Evolutionary conservation across 1,140 invertebrate species (phyloP).

Genomic region (Theocolax elegans): DNA sequence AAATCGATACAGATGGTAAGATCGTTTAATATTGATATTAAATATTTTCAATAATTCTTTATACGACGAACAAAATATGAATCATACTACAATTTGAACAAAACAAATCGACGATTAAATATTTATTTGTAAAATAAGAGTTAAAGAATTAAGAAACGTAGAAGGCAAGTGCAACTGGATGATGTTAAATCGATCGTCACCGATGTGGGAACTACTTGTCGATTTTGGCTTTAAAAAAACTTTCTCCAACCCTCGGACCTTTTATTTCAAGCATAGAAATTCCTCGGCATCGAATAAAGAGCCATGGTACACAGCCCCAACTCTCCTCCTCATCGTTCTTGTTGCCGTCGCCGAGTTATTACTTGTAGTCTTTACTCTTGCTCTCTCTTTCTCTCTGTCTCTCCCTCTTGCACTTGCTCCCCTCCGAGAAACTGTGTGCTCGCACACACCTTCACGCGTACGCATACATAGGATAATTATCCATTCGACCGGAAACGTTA

Average conservation of each 20-base stretch:
- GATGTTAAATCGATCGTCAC: conserved; percentile 38
- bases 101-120: too few relatives aligned
- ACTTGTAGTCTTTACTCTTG: too few relatives aligned
- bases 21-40: too few relatives aligned
- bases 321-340: not conserved
- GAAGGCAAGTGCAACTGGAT: too few relatives aligned
- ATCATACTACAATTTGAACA: too few relatives aligned
- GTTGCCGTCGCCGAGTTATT: conserved; percentile 31
- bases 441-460: conserved; percentile 2
- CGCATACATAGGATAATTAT: conserved; percentile 55
- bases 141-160: too few relatives aligned
- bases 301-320: conserved; percentile 31
- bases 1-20: too few relatives aligned
- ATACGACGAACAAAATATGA: too few relatives aligned
- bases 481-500: conserved; percentile 64
- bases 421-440: conserved; percentile 37
- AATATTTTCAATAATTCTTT: too few relatives aligned
- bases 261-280: conserved; percentile 53
- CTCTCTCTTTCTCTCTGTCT: too few relatives aligned
- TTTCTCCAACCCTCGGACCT: conserved; percentile 28
- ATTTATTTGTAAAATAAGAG: too few relatives aligned
- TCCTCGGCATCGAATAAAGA: conserved; percentile 47
- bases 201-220: conserved; percentile 66
- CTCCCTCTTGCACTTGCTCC: conserved; percentile 18
- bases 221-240: conserved; percentile 43